Evolutionary conservation across 2,888 invertebrate genomes (phyloP), one percentile per base, ranked within the genome.

Genomic region (Acleris holmiana): DNA sequence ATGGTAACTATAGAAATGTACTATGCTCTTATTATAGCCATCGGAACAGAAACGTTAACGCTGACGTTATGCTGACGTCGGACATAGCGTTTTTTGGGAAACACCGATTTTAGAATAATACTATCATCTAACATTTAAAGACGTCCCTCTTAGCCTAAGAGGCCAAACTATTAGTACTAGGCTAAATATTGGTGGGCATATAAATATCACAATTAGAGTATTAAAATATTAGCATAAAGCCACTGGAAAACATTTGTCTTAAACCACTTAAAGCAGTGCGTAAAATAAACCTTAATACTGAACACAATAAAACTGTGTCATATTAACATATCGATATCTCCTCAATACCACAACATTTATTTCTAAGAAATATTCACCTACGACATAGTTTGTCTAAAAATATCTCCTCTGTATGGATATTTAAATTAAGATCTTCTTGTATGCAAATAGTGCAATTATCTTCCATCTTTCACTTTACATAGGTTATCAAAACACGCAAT

Each of bases 141-240:
- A 44, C 44, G 17, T 44, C 17, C 17, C 17, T 44, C 7, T 17
- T 17, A 44, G 44, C 44, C 2, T 15, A 17, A 55, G n/a, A 21
- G n/a, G 13, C 13, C 3, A 13, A 13, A 35, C 35, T 35, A 13
- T 23, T 2, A 4, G 23, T 4, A 35, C 35, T 35, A 35, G 13
- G 35, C 13, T 55, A 55, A 46, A n/a, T 40, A 57, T 41, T 29
- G 64, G 64, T 64, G 64, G 64, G 64, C n/a, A 19, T 49, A 53
- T 54, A 58, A 54, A 64, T 59, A 64, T 64, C 59, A 59, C 64
- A 64, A 54, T 59, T 54, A 47, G 53, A 51, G 44, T 56, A 55
- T 56, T 56, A 50, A 56, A 56, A 44, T 49, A 55, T 25, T n/a
- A 15, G 21, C 41, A 54, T 21, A n/a, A 41, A 2, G n/a, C 21